A percentile compares a stretch with the other conserved stretches of the same genome.
phyloP scores from a whole-genome alignment of 2,113 vertebrate genomes.

The Mustelus asterias region DNA sequence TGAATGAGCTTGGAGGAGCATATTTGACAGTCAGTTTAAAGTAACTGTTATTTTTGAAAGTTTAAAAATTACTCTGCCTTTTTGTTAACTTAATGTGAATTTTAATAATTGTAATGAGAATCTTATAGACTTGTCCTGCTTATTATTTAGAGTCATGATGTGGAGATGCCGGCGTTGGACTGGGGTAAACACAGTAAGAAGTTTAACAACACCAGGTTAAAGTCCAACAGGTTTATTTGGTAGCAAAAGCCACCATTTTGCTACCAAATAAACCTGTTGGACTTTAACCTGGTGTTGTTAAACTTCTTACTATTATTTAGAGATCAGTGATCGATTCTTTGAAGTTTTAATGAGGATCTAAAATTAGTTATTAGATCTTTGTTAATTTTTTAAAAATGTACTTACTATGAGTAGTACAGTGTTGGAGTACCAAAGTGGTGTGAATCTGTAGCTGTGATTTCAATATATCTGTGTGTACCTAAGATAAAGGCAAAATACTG shows the following conservation, averaged over 20 bases:
- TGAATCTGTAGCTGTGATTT: background rate
- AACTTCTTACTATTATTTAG: background rate
- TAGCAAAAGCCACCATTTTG: too few species aligned
- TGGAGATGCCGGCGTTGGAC: too few species aligned
- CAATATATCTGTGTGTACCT: background rate
- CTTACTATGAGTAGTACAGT: background rate
- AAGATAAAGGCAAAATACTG: too few species aligned
- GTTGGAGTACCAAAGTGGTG: background rate
- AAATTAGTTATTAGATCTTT: background rate
- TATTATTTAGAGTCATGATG: background rate
- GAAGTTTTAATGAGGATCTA: background rate
- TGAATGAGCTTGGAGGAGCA: background rate
- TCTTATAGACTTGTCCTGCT: background rate
- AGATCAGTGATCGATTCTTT: background rate
- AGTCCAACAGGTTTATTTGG: too few species aligned
- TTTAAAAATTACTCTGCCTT: background rate
- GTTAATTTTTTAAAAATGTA: background rate
- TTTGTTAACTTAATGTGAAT: background rate
- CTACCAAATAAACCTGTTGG: too few species aligned
- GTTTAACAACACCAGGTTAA: too few species aligned
- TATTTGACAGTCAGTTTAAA: background rate
- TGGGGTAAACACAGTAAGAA: too few species aligned
- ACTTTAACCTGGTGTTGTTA: too few species aligned
- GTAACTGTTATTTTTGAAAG: background rate
- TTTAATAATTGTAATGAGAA: background rate